phyloP scores from a whole-genome alignment of 2,888 invertebrate genomes.

The Cantharis rufa region DNA sequence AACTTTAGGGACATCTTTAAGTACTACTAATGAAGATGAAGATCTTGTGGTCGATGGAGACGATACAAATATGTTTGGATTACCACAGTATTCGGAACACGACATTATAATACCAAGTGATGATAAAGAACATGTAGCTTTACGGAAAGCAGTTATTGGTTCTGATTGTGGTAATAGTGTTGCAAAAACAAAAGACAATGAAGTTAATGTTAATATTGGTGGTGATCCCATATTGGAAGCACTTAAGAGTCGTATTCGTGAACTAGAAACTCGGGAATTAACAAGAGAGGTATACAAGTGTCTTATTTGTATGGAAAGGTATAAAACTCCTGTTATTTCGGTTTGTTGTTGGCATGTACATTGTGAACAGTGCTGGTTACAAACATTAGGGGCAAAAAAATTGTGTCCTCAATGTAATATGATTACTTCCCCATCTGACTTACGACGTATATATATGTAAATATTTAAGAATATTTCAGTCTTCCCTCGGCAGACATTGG shows the following conservation, averaged over 20 bases:
- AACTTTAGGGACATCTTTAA: slow-evolving; percentile 57
- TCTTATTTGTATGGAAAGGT: slow-evolving; percentile 86
- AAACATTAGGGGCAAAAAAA: slow-evolving; percentile 80
- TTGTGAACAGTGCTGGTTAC: slow-evolving; percentile 83
- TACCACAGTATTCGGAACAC: slow-evolving; percentile 81
- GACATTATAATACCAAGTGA: slow-evolving; percentile 66
- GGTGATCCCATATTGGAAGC: slow-evolving; percentile 68
- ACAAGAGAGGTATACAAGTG: slow-evolving; percentile 74
- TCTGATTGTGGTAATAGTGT: slow-evolving; percentile 11
- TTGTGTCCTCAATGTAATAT: slow-evolving; percentile 95
- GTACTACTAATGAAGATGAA: slow-evolving; percentile 64
- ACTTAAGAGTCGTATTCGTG: slow-evolving; percentile 74
- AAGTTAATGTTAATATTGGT: slow-evolving; percentile 25
- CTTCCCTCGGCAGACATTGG: too few relatives aligned
- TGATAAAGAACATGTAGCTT: slow-evolving; percentile 61
- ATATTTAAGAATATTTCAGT: slow-evolving; percentile 42
- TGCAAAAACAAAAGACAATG: slow-evolving; percentile 6
- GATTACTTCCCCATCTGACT: slow-evolving; percentile 85
- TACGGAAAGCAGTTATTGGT: slow-evolving; percentile 60
- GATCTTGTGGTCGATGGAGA: slow-evolving; percentile 87
- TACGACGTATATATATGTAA: slow-evolving; percentile 87
- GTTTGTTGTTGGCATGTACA: slow-evolving; percentile 97
- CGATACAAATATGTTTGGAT: slow-evolving; percentile 83
- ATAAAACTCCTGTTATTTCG: slow-evolving; percentile 85
- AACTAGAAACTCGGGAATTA: slow-evolving; percentile 68